A percentile compares a stretch with the other conserved stretches of the same genome.
phyloP scores from a whole-genome alignment of 2,888 invertebrate genomes.

The Cosmopolites sordidus region DNA sequence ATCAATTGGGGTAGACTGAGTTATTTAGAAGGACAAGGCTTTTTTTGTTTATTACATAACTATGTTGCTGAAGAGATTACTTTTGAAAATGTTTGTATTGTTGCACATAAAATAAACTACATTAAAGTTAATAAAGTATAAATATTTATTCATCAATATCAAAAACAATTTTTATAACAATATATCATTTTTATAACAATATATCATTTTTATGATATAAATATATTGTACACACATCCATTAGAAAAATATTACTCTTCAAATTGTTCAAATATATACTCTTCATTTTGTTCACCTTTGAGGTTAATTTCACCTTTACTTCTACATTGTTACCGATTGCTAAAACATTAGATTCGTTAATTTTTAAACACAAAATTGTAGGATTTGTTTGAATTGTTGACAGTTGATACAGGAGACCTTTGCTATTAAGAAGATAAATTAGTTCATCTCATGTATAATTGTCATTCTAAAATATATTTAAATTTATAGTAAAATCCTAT shows the following conservation, averaged over 20 bases:
- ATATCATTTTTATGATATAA: no score
- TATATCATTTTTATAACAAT: no score
- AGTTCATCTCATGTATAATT: slow-evolving; percentile 19
- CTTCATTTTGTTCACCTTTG: neutral
- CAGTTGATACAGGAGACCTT: slow-evolving; percentile 3
- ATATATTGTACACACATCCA: no score
- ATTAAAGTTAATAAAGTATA: no score
- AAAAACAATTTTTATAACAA: no score
- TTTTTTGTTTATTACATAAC: slow-evolving; percentile 58
- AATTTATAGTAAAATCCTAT: no score
- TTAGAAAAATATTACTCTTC: no score
- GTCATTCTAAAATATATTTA: slow-evolving; percentile 12
- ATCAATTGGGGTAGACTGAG: slow-evolving; percentile 71
- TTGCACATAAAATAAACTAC: no score
- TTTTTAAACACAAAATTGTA: slow-evolving; percentile 21
- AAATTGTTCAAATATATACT: neutral
- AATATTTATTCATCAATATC: no score
- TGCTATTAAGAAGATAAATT: slow-evolving; percentile 6
- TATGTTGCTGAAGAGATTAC: slow-evolving; percentile 65
- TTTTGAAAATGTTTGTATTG: slow-evolving; percentile 74
- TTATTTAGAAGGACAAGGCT: slow-evolving; percentile 57
- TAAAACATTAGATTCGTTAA: slow-evolving; percentile 7
- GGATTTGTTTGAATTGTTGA: slow-evolving; percentile 21
- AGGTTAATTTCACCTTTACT: neutral
- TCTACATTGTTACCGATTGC: slow-evolving; percentile 18